phyloP scores from a whole-genome alignment of 2,888 invertebrate genomes.

The Eupithecia insigniata region DNA sequence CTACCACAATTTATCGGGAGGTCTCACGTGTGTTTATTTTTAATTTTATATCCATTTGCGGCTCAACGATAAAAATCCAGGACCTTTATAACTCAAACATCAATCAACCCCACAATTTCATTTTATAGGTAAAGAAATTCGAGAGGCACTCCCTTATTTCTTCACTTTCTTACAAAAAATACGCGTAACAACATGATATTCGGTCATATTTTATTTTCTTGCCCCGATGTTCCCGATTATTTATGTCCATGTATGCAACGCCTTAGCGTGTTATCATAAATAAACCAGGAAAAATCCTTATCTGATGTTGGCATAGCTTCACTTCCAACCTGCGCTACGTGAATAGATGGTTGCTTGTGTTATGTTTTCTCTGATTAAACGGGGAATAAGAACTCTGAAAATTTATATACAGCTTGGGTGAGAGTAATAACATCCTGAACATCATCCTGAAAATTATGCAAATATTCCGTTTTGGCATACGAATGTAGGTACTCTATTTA shows the following conservation, averaged over 20 bases:
- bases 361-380: constrained; percentile 38
- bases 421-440: background rate
- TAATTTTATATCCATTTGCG: constrained; percentile 24
- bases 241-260: constrained; percentile 49
- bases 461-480: background rate
- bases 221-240: constrained; percentile 48
- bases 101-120: constrained; percentile 30
- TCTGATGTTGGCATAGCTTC: constrained; percentile 42
- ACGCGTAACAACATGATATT: constrained; percentile 37
- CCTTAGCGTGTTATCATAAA: constrained; percentile 51
- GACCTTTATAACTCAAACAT: constrained; percentile 20
- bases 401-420: background rate
- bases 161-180: constrained; percentile 32
- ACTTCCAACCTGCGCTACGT: constrained; percentile 26
- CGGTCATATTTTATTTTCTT: constrained; percentile 45
- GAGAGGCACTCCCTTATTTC: constrained; percentile 20
- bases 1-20: constrained; percentile 8
- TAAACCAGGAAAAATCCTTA: constrained; percentile 43
- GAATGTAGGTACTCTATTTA: background rate
- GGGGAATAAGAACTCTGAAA: constrained; percentile 36
- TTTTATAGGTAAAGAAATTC: constrained; percentile 20
- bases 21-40: constrained; percentile 21
- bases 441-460: background rate
- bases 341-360: constrained; percentile 27
- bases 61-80: constrained; percentile 18